These are phyloP conservation scores for Acanthornis magna DNA, from an alignment of 2,797 vertebrate species.

Conservation along the genomic window DNA sequence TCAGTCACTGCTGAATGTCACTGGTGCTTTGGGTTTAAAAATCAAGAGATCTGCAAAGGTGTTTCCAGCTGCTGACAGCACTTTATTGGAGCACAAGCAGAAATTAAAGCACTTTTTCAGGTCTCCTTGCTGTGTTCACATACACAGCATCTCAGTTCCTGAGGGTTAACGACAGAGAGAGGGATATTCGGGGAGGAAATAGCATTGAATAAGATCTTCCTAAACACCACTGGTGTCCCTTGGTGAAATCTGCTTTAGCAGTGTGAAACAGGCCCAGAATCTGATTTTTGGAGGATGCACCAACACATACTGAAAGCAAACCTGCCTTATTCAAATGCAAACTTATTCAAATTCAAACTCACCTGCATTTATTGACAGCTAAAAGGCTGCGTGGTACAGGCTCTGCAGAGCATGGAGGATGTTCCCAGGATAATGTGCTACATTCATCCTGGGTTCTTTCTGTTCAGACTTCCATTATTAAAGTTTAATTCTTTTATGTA, in stretches of 20 bases:
- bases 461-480: not conserved
- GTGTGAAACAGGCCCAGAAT: not conserved
- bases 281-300: not conserved
- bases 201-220: not conserved
- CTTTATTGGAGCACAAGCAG: not conserved
- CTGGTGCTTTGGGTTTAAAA: not conserved
- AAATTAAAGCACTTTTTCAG: not conserved
- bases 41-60: not conserved
- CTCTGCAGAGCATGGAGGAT: not conserved
- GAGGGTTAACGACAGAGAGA: not conserved
- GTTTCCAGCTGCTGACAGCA: not conserved
- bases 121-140: not conserved
- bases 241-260: not conserved
- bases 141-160: not conserved
- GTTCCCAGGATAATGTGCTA: fast-evolving
- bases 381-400: not conserved
- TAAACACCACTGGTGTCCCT: not conserved
- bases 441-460: fast-evolving
- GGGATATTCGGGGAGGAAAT: not conserved
- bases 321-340: not conserved
- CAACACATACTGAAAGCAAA: not conserved
- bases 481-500: not conserved
- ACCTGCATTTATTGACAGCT: not conserved
- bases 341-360: not conserved
- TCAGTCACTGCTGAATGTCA: not conserved